Base-by-base conservation (phyloP, 1,140 invertebrate species). In the Adelges cooleyi region DNA sequence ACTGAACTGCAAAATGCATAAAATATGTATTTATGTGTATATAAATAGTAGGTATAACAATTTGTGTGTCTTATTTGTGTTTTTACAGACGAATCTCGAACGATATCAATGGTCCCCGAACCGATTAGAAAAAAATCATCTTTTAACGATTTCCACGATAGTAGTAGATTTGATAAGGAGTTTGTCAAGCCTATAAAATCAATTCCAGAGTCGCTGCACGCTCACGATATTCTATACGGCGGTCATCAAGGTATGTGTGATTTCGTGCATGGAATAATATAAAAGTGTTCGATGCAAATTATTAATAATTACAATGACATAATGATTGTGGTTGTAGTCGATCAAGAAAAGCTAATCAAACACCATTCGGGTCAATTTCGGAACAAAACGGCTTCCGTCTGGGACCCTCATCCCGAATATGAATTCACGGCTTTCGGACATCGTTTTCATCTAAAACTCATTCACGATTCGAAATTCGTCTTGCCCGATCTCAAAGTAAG, bases 351-450 rank as follows among this genome's bases (percentile, higher is more conserved):
- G 15, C 53, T 67, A 11, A 46, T 73, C 13, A 66, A 77, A 44
- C 79, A 80, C 66, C 77, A 82, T 69, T 81, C 77, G 38, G 84
- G 84, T 6, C 82, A 85, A 69, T 86, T 82, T 71, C 77, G 84
- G 20, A 80, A 79, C 59, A 77, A 78, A 56, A 75, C 75, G 18
- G 80, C 81, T 11, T 74, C 79, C 71, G 74, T 85, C 18, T 87
- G 85, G 85, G 85, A 87, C 72, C 83, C 83, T 15, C 83, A 86
- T 77, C 85, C 85, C 2, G 78, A 82, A 66, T 87, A 87, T 68
- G 78, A 80, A 69, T 83, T 86, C 40, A 75, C 76, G 8, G 82
- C 81, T 10, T 86, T 86, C 69, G 82, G 80, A 0, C 74, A 72
- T 46, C 71, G 71, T 36, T 79, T 86, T 68, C 78, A 79, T 44